phyloP scores from a whole-genome alignment of 1,140 invertebrate species.

The Drosophila equinoxialis region DNA sequence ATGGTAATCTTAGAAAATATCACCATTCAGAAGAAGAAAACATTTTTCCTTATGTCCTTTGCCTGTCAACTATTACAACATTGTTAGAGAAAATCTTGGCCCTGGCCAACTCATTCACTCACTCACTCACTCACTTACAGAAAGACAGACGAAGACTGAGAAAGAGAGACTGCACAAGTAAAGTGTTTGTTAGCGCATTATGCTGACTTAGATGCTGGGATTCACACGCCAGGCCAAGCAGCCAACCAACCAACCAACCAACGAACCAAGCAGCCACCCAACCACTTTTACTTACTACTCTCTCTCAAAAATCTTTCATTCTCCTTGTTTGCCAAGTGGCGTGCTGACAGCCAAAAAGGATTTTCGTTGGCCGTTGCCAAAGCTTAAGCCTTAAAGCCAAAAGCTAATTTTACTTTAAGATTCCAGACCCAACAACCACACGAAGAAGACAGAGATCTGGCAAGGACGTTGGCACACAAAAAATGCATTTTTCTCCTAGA shows the following conservation, averaged over 20 bases:
- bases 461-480: conserved; percentile 34
- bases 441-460: conserved; percentile 19
- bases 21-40: conserved; percentile 16
- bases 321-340: conserved; percentile 76
- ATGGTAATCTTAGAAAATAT: conserved; percentile 20
- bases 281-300: conserved; percentile 75
- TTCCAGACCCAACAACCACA: conserved; percentile 46
- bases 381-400: conserved; percentile 80
- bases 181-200: conserved; percentile 80
- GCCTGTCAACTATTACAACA: conserved; percentile 25
- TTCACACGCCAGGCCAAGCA: conserved; percentile 50
- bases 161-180: conserved; percentile 54
- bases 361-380: conserved; percentile 75
- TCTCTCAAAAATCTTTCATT: conserved; percentile 21
- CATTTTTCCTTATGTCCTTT: conserved; percentile 43
- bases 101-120: conserved; percentile 17
- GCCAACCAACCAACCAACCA: conserved; percentile 26
- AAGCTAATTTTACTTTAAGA: conserved; percentile 81
- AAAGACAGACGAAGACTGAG: conserved; percentile 16
- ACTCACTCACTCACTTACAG: conserved; percentile 35
- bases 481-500: conserved; percentile 51
- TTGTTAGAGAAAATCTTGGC: conserved; percentile 13
- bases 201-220: conserved; percentile 74
- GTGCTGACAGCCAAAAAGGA: conserved; percentile 81
- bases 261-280: conserved; percentile 16